phyloP scores from a whole-genome alignment of 2,113 vertebrate genomes.

The Limnothrissa miodon region DNA sequence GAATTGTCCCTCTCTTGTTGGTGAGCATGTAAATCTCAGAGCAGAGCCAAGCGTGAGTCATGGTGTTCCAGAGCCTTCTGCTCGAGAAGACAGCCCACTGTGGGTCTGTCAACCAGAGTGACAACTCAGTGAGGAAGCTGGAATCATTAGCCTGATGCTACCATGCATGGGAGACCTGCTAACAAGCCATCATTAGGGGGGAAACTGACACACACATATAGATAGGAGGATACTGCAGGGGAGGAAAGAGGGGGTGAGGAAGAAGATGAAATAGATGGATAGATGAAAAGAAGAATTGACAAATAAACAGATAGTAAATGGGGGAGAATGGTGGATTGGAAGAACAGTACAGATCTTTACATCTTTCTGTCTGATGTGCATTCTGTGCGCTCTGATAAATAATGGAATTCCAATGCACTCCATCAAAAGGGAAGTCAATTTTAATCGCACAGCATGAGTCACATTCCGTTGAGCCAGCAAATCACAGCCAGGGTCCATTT shows the following conservation, averaged over 20 bases:
- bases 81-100: conserved; percentile 26
- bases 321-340: neutral
- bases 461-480: neutral
- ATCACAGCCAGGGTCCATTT: neutral
- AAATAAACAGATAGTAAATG: neutral
- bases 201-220: conserved; percentile 27
- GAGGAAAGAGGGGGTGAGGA: neutral
- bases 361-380: neutral
- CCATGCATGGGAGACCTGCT: conserved; percentile 32
- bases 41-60: conserved; percentile 6
- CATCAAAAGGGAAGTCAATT: neutral
- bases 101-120: conserved; percentile 19
- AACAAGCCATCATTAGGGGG: conserved; percentile 29
- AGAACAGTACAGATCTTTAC: neutral
- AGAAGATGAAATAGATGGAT: neutral
- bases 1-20: neutral
- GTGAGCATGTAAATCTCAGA: neutral
- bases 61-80: neutral
- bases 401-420: neutral
- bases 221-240: conserved; percentile 3
- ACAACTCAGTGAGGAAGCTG: conserved; percentile 23
- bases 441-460: neutral
- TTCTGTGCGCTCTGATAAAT: neutral
- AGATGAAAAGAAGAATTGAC: neutral
- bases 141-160: conserved; percentile 33